Evolutionary conservation across 2,888 invertebrate genomes (phyloP), one percentile per base, ranked within the genome.

Genomic region (Schrankia costaestrigalis): DNA sequence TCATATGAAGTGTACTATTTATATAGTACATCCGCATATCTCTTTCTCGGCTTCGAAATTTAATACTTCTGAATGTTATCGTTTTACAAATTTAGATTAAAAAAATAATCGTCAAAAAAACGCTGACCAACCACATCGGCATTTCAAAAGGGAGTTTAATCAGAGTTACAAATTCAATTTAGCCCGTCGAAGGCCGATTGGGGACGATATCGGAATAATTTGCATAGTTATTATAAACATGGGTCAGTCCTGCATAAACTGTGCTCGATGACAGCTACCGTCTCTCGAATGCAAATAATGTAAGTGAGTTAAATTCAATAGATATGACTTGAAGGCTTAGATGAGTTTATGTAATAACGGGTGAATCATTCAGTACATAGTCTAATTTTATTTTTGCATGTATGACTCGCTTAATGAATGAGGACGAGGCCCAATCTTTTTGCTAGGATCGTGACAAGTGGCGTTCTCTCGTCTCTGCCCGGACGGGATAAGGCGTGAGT

Each of bases 151-250:
- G 73, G 74, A 67, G 67, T 75, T 82, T 84, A 84, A 86, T 82
- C 76, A 78, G 77, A 79, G 81, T 77, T 79, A 83, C 84, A 81
- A 85, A 85, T 85, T 85, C 74, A 86, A 86, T 86, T 83, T 81
- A 66, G 73, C 60, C 67, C 57, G 63, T 61, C 58, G 64, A 65
- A 63, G 66, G 65, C 67, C 74, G 74, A 79, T 81, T 78, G 76
- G 78, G 78, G 71, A 67, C 66, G 73, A 70, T 80, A 83, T 82
- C 75, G 74, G 77, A 75, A 78, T 77, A 77, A 86, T 86, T 86
- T 85, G 85, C 86, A 86, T 87, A 84, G 81, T 83, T 85, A 85
- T 86, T 84, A 82, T 85, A 83, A 83, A 81, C 85, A 82, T 71
- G 80, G 84, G 80, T 82, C 84, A 82, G 69, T 71, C 73, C 78